These are phyloP conservation scores for Itoplectis maculator DNA, from an alignment of 2,888 invertebrate species.

Conservation along the genomic window DNA sequence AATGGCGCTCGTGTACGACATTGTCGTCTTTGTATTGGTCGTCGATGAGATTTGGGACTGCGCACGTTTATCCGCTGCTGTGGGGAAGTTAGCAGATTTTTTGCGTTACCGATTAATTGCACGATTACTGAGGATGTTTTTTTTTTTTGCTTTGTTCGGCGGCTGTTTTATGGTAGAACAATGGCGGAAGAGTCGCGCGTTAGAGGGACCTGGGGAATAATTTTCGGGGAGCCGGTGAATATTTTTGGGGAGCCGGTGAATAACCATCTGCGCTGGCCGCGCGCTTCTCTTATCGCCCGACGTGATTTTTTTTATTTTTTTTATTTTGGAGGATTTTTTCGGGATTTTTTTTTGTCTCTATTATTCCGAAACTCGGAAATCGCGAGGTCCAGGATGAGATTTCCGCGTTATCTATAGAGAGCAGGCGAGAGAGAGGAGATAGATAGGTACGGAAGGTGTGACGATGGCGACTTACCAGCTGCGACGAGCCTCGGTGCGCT, in stretches of 20 bases:
- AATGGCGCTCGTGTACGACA: slow-evolving; percentile 87
- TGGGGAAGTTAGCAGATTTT: slow-evolving; percentile 63
- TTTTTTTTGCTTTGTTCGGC: slow-evolving; percentile 26
- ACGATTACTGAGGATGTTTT: slow-evolving; percentile 34
- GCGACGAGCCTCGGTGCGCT: slow-evolving; percentile 87
- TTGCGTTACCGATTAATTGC: slow-evolving; percentile 58
- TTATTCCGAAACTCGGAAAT: slow-evolving; percentile 4
- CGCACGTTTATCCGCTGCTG: slow-evolving; percentile 85
- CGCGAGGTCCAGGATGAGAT: slow-evolving; percentile 41
- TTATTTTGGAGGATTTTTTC: background rate
- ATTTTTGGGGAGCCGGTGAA: background rate
- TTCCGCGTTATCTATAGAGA: slow-evolving; percentile 52
- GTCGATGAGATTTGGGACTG: slow-evolving; percentile 83
- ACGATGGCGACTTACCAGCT: slow-evolving; percentile 82
- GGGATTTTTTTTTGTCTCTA: slow-evolving; percentile 32
- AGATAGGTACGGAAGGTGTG: background rate
- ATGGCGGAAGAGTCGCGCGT: slow-evolving; percentile 52
- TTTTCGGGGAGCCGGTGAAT: background rate
- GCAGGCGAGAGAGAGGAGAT: slow-evolving; percentile 44
- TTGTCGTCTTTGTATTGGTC: slow-evolving; percentile 86
- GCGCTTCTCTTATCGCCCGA: background rate
- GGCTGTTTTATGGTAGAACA: slow-evolving; percentile 18
- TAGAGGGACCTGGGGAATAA: background rate
- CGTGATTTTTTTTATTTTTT: background rate
- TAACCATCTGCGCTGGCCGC: background rate